These are phyloP conservation scores for Eudasyphora cyanicolor DNA, from an alignment of 2,888 invertebrate genomes.

Conservation along the genomic window DNA sequence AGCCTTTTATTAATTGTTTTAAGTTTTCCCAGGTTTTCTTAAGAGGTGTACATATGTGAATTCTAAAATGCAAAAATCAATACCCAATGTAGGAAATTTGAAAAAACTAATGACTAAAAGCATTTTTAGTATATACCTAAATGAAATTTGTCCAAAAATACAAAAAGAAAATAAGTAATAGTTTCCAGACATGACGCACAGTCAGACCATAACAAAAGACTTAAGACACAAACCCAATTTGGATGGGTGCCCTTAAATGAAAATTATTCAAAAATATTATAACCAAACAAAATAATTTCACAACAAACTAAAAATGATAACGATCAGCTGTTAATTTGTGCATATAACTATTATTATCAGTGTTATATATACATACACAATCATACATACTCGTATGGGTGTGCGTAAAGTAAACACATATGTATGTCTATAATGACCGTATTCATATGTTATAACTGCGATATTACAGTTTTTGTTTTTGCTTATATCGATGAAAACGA, in stretches of 20 bases:
- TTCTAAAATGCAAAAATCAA: too few species aligned
- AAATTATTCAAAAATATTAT: background rate
- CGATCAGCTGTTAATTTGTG: constrained; percentile 11
- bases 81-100: too few species aligned
- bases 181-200: too few species aligned
- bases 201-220: constrained; percentile 6
- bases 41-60: too few species aligned
- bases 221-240: constrained; percentile 7
- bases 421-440: background rate
- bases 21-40: too few species aligned
- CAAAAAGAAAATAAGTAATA: too few species aligned
- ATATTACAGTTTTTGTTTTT: background rate
- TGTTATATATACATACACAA: background rate
- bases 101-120: too few species aligned
- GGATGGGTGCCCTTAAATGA: background rate
- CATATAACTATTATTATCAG: too few species aligned
- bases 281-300: constrained; percentile 15
- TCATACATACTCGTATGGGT: too few species aligned
- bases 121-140: too few species aligned
- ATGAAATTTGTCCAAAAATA: too few species aligned
- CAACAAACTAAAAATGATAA: constrained; percentile 12
- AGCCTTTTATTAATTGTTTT: too few species aligned
- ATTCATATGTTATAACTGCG: background rate
- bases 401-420: background rate
- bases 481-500: background rate